Percentiles rank a stretch among this genome's conserved stretches.
Evolutionary conservation across 2,113 vertebrate species (phyloP).

Genomic region (Pomatostomus ruficeps): DNA sequence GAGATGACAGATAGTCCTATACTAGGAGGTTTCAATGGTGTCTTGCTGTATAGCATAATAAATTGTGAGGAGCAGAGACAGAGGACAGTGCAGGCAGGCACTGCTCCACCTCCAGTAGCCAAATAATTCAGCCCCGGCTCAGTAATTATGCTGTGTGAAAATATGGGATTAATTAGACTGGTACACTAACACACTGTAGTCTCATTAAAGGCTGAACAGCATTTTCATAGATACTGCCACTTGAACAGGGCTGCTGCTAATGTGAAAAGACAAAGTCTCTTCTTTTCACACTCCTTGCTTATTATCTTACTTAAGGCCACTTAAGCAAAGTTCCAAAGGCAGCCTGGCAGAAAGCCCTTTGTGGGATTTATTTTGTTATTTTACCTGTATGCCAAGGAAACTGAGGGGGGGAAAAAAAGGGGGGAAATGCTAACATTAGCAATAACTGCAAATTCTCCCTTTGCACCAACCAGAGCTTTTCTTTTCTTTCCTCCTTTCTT

Average conservation of each 20-base stretch:
- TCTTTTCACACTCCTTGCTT: conserved; percentile 82
- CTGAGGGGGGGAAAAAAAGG: neutral
- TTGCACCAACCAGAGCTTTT: neutral
- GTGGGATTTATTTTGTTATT: conserved; percentile 65
- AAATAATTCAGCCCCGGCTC: conserved; percentile 80
- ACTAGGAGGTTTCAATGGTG: conserved; percentile 85
- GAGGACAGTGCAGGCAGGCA: conserved; percentile 71
- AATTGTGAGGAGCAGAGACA: conserved; percentile 74
- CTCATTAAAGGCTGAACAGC: conserved; percentile 83
- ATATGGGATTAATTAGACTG: conserved; percentile 92
- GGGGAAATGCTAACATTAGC: neutral
- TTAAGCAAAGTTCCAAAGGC: conserved; percentile 80
- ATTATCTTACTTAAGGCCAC: conserved; percentile 90
- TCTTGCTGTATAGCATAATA: conserved; percentile 76
- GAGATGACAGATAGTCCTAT: conserved; percentile 92
- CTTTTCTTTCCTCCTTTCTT: neutral
- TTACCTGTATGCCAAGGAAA: conserved; percentile 55
- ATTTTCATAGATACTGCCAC: conserved; percentile 83
- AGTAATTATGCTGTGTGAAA: conserved; percentile 88
- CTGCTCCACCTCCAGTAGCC: conserved; percentile 75
- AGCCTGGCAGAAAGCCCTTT: conserved; percentile 63
- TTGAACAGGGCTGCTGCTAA: conserved; percentile 79
- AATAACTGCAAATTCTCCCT: conserved; percentile 11
- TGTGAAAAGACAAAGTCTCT: conserved; percentile 85
- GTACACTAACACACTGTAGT: conserved; percentile 84